Conservation (phyloP, 35 echinoderm and acorn worm genomes). For the Anneissia japonica region DNA sequence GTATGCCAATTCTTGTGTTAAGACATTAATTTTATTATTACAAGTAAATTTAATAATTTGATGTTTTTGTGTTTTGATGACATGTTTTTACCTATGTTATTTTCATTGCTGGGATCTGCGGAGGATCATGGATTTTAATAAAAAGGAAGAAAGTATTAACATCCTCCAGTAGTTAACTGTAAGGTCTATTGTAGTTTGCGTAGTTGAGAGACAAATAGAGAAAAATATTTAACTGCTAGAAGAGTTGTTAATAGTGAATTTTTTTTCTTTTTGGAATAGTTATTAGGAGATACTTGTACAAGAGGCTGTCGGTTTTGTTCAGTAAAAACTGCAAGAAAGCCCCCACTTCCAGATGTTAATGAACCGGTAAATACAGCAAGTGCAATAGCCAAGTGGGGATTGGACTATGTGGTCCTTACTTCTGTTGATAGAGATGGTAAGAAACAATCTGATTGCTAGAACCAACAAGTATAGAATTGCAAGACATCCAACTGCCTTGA, state of each 20-base stretch:
- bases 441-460: background rate
- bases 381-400: constrained; percentile 86
- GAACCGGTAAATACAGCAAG: constrained; percentile 90
- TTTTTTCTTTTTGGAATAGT: constrained; percentile 27
- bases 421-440: constrained; percentile 99
- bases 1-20: too few relatives aligned
- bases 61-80: background rate
- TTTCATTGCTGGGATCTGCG: too few relatives aligned
- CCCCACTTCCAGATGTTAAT: constrained; percentile 81
- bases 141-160: background rate
- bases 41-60: background rate
- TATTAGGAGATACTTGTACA: constrained; percentile 92
- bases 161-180: too few relatives aligned
- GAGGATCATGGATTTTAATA: background rate
- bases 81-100: background rate
- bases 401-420: constrained; percentile 95
- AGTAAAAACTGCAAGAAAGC: constrained; percentile 86
- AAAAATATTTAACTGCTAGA: too few relatives aligned
- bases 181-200: too few relatives aligned
- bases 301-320: constrained; percentile 96
- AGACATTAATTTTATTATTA: background rate
- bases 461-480: background rate
- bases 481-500: background rate
- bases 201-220: too few relatives aligned
- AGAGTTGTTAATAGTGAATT: too few relatives aligned